phyloP scores from a whole-genome alignment of 2,797 vertebrate species.

The Lemur catta region DNA sequence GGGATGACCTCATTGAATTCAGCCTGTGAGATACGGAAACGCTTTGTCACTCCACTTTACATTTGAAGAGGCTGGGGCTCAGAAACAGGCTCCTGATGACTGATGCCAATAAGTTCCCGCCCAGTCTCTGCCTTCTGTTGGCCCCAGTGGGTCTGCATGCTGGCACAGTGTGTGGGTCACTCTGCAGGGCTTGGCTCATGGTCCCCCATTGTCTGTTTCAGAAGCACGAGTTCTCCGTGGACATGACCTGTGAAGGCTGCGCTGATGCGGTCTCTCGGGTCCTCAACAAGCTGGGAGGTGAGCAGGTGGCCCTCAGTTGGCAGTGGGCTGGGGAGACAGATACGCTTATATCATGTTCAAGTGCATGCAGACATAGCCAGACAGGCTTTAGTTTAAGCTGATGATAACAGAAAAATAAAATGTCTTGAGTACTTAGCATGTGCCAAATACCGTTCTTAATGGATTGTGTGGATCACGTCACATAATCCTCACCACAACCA shows the following conservation, averaged over 20 bases:
- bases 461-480: background rate
- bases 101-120: background rate
- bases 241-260: conserved; percentile 97
- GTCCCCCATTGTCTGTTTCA: conserved; percentile 74
- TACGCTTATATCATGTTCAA: background rate
- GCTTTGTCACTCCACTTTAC: background rate
- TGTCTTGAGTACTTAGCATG: background rate
- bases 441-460: background rate
- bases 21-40: background rate
- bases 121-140: background rate
- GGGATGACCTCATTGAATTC: background rate
- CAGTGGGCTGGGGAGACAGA: background rate
- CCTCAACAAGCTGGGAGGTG: conserved; percentile 92
- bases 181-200: background rate
- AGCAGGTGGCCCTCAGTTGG: conserved; percentile 60
- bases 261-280: conserved; percentile 92
- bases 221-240: conserved; percentile 97
- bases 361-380: background rate
- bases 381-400: background rate
- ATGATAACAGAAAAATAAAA: background rate
- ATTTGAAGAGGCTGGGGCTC: background rate
- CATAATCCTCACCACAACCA: background rate
- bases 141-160: background rate
- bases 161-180: background rate
- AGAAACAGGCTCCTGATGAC: background rate